Base-by-base conservation (phyloP, 2,113 vertebrate species). In the Lepus americanus region DNA sequence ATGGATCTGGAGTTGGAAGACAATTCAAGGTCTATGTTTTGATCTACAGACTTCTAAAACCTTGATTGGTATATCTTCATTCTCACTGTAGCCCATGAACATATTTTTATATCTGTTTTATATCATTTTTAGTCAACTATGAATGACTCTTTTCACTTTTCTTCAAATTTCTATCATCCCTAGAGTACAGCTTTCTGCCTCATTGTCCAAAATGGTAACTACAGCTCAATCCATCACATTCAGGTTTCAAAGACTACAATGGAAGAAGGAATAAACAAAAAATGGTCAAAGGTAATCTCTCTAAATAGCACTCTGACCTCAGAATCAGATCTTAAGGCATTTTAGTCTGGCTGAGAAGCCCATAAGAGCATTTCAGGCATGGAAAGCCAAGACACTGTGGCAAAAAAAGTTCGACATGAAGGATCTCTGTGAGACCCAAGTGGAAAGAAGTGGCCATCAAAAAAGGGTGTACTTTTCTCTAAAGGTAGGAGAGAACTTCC, bases 51-150 rank as follows among this genome's bases (percentile, higher is more conserved):
- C 12, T 17, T 90, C 20, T 92, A 88, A 84, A 79, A 90, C 22
- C 63, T 78, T 49, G 92, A 51, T 73, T 16, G 29, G 0, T 79
- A 10, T 27, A 20, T 69, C 27, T 89, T 95, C 36, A 72, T 74
- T 92, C 14, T 79, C 59, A 82, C 90, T 94, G 31, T 95, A 92
- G 95, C 69, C 55, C 44, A 79, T 81, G 27, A 90, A 74, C 36
- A n/a, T 29, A 79, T 66, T 76, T 19, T 59, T 59, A 19, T 59
- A 59, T 59, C 55, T 59, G 55, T 59, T 59, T 59, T 59, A 59
- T 59, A 59, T 59, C 14, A 5, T 59, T 59, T 59, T 5, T 59
- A 59, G 19, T 83, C 33, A 83, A 31, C 31, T 72, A 64, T 22
- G n/a, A 39, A 16, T 69, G 33, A 76, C 64, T 78, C 6, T 87